A percentile compares a stretch with the other conserved stretches of the same genome.
phyloP scores from a whole-genome alignment of 2,113 vertebrate genomes.

The Arvicanthis niloticus region DNA sequence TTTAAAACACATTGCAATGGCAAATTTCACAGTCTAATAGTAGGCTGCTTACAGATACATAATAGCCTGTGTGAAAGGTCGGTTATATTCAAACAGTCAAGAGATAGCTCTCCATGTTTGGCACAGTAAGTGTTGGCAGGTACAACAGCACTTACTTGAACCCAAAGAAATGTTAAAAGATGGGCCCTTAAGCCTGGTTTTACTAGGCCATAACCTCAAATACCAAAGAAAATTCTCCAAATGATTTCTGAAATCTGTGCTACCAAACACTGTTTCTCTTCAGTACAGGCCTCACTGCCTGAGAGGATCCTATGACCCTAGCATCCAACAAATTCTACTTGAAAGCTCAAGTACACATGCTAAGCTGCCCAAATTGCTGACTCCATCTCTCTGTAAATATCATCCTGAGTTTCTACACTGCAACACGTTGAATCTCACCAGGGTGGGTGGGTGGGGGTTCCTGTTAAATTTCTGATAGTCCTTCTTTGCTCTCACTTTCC shows the following conservation, averaged over 20 bases:
- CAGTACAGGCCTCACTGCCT: background rate
- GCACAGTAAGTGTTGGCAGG: slow-evolving; percentile 37
- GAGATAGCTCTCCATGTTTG: slow-evolving; percentile 22
- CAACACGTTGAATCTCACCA: slow-evolving; percentile 17
- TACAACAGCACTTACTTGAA: slow-evolving; percentile 51
- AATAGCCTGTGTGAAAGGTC: slow-evolving; percentile 43
- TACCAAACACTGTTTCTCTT: background rate
- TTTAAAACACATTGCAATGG: slow-evolving; percentile 68
- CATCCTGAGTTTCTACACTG: background rate
- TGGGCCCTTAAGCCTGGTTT: slow-evolving; percentile 34
- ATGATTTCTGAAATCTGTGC: slow-evolving; percentile 20
- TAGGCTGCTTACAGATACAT: slow-evolving; percentile 62
- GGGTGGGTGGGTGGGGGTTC: background rate
- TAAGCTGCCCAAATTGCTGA: slow-evolving; percentile 35
- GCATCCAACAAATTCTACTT: slow-evolving; percentile 14
- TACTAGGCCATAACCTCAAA: slow-evolving; percentile 32
- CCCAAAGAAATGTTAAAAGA: slow-evolving; percentile 41
- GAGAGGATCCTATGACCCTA: slow-evolving; percentile 33
- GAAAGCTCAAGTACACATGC: slow-evolving; percentile 11
- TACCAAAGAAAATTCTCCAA: slow-evolving; percentile 56
- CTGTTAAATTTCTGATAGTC: background rate
- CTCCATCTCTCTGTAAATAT: background rate
- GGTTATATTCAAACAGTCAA: slow-evolving; percentile 33
- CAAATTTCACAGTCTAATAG: slow-evolving; percentile 56
- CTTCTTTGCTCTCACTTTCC: background rate